Evolutionary conservation across 1,140 invertebrate species (phyloP), one percentile per base, ranked within the genome.

Genomic region (Pseudoatta argentina): DNA sequence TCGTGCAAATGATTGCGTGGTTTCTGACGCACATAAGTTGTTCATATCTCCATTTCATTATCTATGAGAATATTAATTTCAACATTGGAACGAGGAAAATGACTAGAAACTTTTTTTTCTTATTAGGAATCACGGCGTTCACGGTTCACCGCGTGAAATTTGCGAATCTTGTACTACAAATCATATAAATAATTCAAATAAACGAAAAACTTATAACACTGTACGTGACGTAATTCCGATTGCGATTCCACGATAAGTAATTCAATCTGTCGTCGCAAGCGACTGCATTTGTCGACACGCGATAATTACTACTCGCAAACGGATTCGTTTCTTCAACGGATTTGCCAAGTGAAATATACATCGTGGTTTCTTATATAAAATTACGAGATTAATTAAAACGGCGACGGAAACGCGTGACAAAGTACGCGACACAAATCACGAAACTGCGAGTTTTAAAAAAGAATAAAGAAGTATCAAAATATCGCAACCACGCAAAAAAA

Each of bases 211-310:
- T 66, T 27, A 39, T 39, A 14, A 57, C 55, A 39, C 53, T 21
- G n/a, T 48, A 39, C 64, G 48, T 53, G 21, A 51, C 53, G 66
- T 64, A 72, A 82, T 59, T 82, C 39, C 14, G 24, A 73, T 59
- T 44, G 48, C 78, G 53, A 82, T 48, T n/a, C 24, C 6, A 24
- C 8, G 8, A 24, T 27, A 72, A 73, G 55, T 1, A 59, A 73
- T 48, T n/a, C 55, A 34, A 55, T 69, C 44, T 61, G 34, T 73
- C 66, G 69, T 75, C n/a, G 55, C 69, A 48, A 55, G 44, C n/a
- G 79, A 61, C 66, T 73, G 79, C 79, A 24, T 63, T 73, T 30
- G 55, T 59, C 24, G 55, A 73, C n/a, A 83, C 79, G 79, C 55
- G 55, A 83, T 83, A 83, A 83, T 83, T 30, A 55, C 14, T 27